Conservation (phyloP, 2,113 vertebrate species). For the Dipodomys ordii region DNA sequence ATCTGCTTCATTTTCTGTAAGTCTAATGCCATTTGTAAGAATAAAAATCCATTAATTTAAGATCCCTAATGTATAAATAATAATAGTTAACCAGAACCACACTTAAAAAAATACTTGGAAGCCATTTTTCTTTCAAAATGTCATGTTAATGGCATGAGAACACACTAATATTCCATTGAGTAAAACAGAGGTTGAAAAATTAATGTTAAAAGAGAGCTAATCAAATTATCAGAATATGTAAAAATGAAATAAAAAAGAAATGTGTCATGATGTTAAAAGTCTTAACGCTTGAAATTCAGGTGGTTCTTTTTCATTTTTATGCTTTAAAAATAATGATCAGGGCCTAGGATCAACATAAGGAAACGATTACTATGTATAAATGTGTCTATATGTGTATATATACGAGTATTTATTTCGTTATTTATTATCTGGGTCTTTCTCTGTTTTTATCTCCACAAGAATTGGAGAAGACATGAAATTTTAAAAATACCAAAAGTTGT, state of each 20-base stretch:
- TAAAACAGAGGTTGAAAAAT: not conserved
- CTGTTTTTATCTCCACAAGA: slow-evolving; percentile 11
- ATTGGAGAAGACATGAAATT: not conserved
- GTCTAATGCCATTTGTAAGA: not conserved
- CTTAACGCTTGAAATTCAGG: not conserved
- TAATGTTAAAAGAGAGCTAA: not conserved
- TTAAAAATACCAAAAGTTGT: not conserved
- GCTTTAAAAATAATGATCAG: not conserved
- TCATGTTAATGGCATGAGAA: not conserved
- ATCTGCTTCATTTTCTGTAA: not conserved
- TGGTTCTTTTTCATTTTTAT: not conserved
- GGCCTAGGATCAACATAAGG: not conserved
- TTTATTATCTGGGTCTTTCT: not conserved
- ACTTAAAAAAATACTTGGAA: not conserved
- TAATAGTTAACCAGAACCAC: not conserved
- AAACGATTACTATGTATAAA: not conserved
- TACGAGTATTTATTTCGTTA: not conserved
- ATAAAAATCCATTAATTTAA: not conserved
- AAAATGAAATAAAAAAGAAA: slow-evolving; percentile 6
- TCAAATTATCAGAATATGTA: not conserved
- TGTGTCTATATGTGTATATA: not conserved
- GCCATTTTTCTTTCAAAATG: not conserved
- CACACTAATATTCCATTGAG: not conserved
- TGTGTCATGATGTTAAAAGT: not conserved
- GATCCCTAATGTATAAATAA: not conserved